phyloP scores from a whole-genome alignment of 2,113 vertebrate species.

The Prietella phreatophila region DNA sequence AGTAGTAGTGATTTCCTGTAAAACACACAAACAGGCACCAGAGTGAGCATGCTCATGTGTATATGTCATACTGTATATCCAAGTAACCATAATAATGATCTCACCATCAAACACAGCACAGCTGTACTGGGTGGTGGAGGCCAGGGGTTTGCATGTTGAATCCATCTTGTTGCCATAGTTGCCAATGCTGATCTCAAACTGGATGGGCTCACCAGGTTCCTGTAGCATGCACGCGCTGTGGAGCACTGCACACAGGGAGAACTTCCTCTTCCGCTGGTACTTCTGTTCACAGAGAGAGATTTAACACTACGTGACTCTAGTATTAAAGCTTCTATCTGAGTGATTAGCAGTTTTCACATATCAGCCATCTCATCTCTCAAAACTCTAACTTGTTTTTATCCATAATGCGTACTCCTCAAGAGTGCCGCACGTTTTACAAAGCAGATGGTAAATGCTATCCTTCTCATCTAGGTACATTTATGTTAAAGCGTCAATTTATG shows the following conservation, averaged over 20 bases:
- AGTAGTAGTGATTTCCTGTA: slow-evolving; percentile 94
- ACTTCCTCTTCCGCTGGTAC: slow-evolving; percentile 93
- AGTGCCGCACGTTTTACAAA: not conserved
- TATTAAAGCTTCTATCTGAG: not conserved
- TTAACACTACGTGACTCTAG: not conserved
- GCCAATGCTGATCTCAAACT: slow-evolving; percentile 98
- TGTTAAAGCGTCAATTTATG: not conserved
- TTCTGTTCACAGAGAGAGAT: slow-evolving; percentile 71
- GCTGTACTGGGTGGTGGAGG: slow-evolving; percentile 94
- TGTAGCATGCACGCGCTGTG: slow-evolving; percentile 92
- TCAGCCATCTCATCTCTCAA: not conserved
- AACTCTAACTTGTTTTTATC: not conserved
- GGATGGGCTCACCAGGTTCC: slow-evolving; percentile 91
- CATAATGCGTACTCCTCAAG: not conserved
- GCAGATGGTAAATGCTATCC: not conserved
- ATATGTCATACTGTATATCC: slow-evolving; percentile 12
- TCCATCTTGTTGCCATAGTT: slow-evolving; percentile 99
- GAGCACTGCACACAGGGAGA: slow-evolving; percentile 88
- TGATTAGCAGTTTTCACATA: not conserved
- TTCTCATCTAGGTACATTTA: not conserved
- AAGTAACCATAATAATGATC: slow-evolving; percentile 38
- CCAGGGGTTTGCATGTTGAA: slow-evolving; percentile 90
- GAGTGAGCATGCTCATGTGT: not conserved
- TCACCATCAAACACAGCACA: slow-evolving; percentile 93
- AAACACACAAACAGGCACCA: slow-evolving; percentile 4